Conservation (phyloP, 2,888 invertebrate species). For the Dexiosoma caninum region DNA sequence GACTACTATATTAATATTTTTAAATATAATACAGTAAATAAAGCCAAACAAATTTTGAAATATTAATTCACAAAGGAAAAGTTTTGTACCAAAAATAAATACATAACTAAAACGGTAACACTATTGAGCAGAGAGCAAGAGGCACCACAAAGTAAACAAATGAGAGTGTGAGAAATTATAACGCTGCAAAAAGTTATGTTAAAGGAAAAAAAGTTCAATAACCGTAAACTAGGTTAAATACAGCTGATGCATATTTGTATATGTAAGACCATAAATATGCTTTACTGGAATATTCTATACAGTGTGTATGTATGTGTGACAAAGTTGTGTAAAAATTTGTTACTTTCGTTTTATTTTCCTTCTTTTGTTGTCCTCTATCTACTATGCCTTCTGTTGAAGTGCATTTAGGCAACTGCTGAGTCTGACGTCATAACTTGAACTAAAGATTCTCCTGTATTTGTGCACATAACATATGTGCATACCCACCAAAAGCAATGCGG, state of each 20-base stretch:
- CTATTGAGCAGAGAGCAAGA: background rate
- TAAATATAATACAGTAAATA: no score
- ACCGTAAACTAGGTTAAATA: constrained; percentile 51
- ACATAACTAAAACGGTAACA: no score
- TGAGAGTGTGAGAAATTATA: constrained; percentile 27
- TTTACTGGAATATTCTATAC: background rate
- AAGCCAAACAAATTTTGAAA: no score
- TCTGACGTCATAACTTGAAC: constrained; percentile 42
- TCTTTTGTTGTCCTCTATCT: background rate
- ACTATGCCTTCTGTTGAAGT: constrained; percentile 11
- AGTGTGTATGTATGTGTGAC: background rate
- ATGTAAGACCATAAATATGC: background rate
- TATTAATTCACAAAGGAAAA: no score
- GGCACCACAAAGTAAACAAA: background rate
- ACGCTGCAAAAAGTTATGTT: background rate
- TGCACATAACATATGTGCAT: background rate
- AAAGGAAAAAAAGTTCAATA: constrained; percentile 44
- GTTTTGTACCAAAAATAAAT: no score
- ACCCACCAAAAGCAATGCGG: background rate
- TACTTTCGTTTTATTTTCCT: background rate
- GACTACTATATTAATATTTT: no score
- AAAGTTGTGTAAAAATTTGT: background rate
- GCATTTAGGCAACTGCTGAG: constrained; percentile 43
- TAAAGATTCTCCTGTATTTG: background rate
- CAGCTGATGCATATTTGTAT: background rate